phyloP scores from a whole-genome alignment of 2,888 invertebrate species.

The Mesorhabditis sp. region DNA sequence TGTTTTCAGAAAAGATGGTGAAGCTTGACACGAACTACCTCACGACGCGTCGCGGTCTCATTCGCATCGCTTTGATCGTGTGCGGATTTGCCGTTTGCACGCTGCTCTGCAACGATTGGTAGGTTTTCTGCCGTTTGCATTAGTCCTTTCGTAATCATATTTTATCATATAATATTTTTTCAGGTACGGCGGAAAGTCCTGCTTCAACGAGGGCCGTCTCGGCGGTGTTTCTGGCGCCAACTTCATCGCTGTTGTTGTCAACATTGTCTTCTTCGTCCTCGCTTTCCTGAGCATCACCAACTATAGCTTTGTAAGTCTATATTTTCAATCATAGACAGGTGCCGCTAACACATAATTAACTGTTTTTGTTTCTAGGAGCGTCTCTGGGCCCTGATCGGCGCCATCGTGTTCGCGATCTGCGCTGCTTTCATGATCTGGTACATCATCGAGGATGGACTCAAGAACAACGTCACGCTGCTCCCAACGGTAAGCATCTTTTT shows the following conservation, averaged over 20 bases:
- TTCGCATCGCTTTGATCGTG: constrained; percentile 45
- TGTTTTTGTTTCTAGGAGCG: background rate
- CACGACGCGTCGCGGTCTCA: constrained; percentile 42
- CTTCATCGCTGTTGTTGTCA: constrained; percentile 41
- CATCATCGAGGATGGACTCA: constrained; percentile 4
- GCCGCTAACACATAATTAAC: background rate
- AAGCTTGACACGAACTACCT: constrained; percentile 41
- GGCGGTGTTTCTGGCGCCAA: constrained; percentile 43
- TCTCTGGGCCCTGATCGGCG: background rate
- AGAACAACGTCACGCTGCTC: background rate
- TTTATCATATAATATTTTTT: constrained; percentile 5
- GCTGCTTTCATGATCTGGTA: background rate
- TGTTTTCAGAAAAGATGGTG: background rate
- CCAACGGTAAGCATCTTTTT: background rate
- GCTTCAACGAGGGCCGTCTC: constrained; percentile 47
- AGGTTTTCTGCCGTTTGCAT: background rate
- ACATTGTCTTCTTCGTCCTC: constrained; percentile 40
- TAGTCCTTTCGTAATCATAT: too few species aligned
- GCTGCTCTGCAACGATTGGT: constrained; percentile 47
- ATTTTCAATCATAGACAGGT: background rate
- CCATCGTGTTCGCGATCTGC: constrained; percentile 5
- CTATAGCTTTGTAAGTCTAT: constrained; percentile 4
- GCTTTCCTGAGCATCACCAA: constrained; percentile 16
- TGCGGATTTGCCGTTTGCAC: constrained; percentile 53
- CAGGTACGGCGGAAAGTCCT: constrained; percentile 49